phyloP scores from a whole-genome alignment of 2,113 vertebrate genomes.

The Tricholaema leucomelas region DNA sequence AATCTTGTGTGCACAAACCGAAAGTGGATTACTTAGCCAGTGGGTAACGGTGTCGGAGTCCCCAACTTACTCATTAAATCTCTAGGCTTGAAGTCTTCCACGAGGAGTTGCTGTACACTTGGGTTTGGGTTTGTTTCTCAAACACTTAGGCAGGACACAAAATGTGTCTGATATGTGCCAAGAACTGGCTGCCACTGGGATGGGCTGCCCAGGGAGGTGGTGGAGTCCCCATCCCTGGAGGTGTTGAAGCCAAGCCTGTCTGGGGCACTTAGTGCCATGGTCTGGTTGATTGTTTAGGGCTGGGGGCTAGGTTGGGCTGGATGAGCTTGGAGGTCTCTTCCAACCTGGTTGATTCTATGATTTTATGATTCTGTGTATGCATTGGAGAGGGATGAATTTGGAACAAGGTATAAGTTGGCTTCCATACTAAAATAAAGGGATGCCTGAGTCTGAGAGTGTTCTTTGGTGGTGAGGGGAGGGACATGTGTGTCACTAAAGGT shows the following conservation, averaged over 20 bases:
- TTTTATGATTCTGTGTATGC: no score
- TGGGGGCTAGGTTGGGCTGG: no score
- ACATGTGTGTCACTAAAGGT: background rate
- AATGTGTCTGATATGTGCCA: no score
- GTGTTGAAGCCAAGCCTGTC: no score
- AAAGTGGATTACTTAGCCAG: constrained; percentile 30
- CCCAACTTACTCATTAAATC: constrained; percentile 29
- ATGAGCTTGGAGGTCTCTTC: no score
- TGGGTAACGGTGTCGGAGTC: background rate
- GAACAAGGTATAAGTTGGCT: background rate
- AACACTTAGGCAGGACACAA: background rate
- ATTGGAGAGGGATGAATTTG: background rate
- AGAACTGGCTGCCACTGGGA: no score
- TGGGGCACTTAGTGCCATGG: no score
- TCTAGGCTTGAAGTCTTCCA: background rate
- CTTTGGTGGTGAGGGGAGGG: background rate
- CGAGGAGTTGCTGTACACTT: background rate
- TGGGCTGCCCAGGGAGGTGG: no score
- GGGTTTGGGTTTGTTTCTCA: background rate
- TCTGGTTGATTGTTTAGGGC: no score
- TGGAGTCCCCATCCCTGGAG: no score
- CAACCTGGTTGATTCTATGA: no score
- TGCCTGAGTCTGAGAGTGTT: background rate
- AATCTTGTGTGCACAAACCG: background rate
- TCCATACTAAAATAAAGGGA: background rate